Percentiles rank a stretch among this genome's conserved stretches.
Conservation (phyloP, 64 coral and sea anemone species). For the Exaiptasia diaphana region DNA sequence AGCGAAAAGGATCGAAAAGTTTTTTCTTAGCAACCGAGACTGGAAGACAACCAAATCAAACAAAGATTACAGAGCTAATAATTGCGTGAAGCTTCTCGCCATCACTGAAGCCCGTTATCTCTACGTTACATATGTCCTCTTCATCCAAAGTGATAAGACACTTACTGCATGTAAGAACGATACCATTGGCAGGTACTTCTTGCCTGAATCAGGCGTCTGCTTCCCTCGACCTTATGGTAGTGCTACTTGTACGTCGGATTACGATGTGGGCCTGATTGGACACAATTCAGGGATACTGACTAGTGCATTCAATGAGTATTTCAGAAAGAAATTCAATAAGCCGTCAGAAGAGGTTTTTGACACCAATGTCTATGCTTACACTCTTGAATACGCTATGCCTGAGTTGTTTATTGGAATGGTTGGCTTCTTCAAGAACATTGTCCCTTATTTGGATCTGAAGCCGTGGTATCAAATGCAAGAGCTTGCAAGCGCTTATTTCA, state of each 20-base stretch:
- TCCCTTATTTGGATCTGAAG: background rate
- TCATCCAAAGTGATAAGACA: background rate
- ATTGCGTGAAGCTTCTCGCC: background rate
- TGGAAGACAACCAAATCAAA: constrained; percentile 15
- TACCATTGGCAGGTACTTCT: background rate
- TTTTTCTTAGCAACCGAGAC: background rate
- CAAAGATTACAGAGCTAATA: background rate
- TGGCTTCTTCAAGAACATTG: background rate
- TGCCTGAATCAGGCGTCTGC: background rate
- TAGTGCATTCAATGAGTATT: constrained; percentile 28
- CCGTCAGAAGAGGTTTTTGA: constrained; percentile 48
- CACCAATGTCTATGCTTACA: constrained; percentile 43
- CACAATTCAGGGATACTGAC: constrained; percentile 17
- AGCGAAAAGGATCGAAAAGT: constrained; percentile 19
- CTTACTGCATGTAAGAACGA: background rate
- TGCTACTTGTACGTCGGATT: constrained; percentile 33
- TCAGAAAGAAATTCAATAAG: constrained; percentile 1
- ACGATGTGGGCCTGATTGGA: constrained; percentile 58
- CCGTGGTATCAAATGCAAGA: constrained; percentile 23
- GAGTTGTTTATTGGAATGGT: background rate
- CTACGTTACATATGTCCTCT: constrained; percentile 28
- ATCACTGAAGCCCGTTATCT: constrained; percentile 31
- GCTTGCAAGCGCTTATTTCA: constrained; percentile 16
- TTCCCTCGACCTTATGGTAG: constrained; percentile 41
- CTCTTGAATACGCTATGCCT: constrained; percentile 48